phyloP scores from a whole-genome alignment of 2,113 vertebrate species.

The Notechis scutatus region DNA sequence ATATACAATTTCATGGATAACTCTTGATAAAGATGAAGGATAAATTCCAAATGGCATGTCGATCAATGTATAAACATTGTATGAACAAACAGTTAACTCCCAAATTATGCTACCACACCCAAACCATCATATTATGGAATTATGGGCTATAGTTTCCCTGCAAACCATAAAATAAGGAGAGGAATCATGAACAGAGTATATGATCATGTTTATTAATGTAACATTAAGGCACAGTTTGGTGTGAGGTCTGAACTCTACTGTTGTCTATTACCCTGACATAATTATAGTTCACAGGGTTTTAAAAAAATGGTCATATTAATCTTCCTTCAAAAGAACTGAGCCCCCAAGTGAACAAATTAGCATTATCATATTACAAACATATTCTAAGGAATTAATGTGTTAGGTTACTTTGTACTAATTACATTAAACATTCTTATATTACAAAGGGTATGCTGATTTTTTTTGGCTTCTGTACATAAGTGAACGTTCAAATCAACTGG shows the following conservation, averaged over 20 bases:
- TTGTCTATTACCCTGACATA: neutral
- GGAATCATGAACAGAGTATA: neutral
- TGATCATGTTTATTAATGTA: neutral
- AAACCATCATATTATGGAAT: neutral
- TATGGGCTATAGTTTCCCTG: neutral
- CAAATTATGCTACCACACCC: neutral
- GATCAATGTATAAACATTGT: neutral
- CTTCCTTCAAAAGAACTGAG: neutral
- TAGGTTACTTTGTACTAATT: fast-evolving
- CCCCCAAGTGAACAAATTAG: neutral
- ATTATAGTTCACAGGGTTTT: neutral
- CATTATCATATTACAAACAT: neutral
- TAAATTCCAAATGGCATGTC: neutral
- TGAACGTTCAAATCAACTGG: conserved; percentile 27
- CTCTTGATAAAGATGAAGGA: neutral
- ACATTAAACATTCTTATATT: neutral
- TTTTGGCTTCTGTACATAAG: conserved; percentile 17
- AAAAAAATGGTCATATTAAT: neutral
- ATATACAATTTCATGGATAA: neutral
- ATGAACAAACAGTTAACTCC: neutral
- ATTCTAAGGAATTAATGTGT: neutral
- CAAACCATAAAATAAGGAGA: neutral
- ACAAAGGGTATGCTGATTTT: neutral
- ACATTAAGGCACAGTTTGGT: neutral
- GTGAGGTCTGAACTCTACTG: neutral